These are phyloP conservation scores for Zosterops pallidus DNA, from an alignment of 2,113 vertebrate genomes.

Conservation along the genomic window DNA sequence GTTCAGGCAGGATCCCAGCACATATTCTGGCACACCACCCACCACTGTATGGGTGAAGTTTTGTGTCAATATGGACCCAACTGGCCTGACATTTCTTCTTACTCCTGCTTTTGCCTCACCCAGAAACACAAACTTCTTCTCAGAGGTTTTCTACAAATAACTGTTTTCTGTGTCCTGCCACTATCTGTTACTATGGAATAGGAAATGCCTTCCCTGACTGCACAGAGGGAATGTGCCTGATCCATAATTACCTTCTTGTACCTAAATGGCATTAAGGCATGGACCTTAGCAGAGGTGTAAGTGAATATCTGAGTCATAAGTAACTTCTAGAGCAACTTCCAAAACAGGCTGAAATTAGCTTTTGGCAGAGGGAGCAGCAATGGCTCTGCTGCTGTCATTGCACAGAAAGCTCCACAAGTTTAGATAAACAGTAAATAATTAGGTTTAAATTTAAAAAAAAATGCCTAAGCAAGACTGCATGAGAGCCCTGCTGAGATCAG, in stretches of 20 bases:
- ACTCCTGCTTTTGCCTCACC: neutral
- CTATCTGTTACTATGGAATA: neutral
- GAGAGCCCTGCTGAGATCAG: neutral
- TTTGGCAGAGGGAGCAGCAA: neutral
- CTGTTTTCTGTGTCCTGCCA: no score
- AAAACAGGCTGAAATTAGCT: neutral
- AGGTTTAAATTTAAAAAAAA: neutral
- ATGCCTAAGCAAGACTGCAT: neutral
- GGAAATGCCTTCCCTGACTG: neutral
- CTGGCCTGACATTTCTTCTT: neutral
- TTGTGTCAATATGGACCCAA: neutral
- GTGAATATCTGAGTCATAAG: neutral
- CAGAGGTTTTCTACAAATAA: neutral
- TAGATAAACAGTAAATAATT: neutral
- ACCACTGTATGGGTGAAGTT: neutral
- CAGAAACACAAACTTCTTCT: neutral
- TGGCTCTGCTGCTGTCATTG: neutral
- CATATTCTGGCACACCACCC: neutral
- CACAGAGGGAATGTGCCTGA: neutral
- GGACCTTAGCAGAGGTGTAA: neutral
- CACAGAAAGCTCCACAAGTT: neutral
- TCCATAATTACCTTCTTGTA: neutral
- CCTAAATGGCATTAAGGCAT: neutral
- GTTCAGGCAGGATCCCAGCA: neutral
- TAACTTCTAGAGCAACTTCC: neutral